These are phyloP conservation scores for Pyrrhosoma nymphula DNA, from an alignment of 2,888 invertebrate species.

Conservation along the genomic window DNA sequence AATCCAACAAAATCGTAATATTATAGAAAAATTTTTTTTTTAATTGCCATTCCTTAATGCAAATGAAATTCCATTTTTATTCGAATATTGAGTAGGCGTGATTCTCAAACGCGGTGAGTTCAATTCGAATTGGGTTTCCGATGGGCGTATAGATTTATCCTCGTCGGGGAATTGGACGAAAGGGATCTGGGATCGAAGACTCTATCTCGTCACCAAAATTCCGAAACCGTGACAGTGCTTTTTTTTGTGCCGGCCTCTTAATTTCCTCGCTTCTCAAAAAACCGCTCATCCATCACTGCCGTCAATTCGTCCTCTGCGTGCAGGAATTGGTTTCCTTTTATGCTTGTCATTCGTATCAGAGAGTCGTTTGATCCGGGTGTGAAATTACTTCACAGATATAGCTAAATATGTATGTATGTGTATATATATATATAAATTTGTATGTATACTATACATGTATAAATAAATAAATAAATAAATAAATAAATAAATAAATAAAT, in stretches of 20 bases:
- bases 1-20: too few species aligned
- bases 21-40: too few species aligned
- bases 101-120: background rate
- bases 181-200: background rate
- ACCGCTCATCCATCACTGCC: conserved; percentile 40
- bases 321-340: conserved; percentile 1
- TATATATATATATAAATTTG: background rate
- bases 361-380: background rate
- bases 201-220: background rate
- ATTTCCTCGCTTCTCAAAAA: conserved; percentile 44
- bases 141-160: background rate
- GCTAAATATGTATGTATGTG: background rate
- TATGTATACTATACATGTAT: background rate
- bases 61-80: too few species aligned
- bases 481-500: too few species aligned
- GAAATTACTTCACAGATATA: background rate
- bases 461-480: background rate
- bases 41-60: too few species aligned
- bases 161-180: background rate
- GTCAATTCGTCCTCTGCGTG: conserved; percentile 45
- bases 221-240: background rate
- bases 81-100: background rate
- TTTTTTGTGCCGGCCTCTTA: background rate
- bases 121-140: background rate
- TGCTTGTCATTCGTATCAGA: background rate